Evolutionary conservation across 2,797 vertebrate genomes (phyloP), one percentile per base, ranked within the genome.

Genomic region (Danio kyathit): DNA sequence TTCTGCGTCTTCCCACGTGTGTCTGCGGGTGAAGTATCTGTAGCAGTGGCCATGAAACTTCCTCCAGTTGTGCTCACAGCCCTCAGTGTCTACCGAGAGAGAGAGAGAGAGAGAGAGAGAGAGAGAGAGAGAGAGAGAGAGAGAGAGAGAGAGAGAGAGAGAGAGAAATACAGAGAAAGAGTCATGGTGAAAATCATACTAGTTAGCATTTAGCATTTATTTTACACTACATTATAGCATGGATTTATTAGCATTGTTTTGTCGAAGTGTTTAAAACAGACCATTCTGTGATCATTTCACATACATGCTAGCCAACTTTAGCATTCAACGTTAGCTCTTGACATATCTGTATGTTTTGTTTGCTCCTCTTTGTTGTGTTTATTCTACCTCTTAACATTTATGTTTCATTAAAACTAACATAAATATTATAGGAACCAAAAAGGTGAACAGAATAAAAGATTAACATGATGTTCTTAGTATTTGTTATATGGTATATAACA

Each of bases 31-130:
- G 51, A 97, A 97, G 87, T 97, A 97, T 19, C 96, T 94, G 91
- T 98, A 99, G 88, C 98, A 99, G 90, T 98, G 96, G 10, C 97
- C 97, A 21, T 97, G 97, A 90, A 99, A 99, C 92, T 99, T 99
- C 89, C 95, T 96, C 98, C 98, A 99, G 17, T 93, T 95, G 74
- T 95, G 97, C 81, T 98, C 97, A 61, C 21, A 79, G 7, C 82
- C 59, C 12, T 76, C 44, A 11, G 76, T 74, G 74, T 82, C 72
- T 79, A 76, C 60, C 74, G 52, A 79, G 78, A 86, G 38, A 79
- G 40, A 75, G 71, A 71, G 29, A 63, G 38, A 41, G 46, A 54
- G 21, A 19, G 46, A 46, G 17, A 71, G 51, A 41, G 56, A 52
- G 5, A 38, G 14, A 5, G 56, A 44, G 21, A 38, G 2, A 48